Base-by-base conservation (phyloP, 2,797 vertebrate species). In the Arctocebus calabarensis region DNA sequence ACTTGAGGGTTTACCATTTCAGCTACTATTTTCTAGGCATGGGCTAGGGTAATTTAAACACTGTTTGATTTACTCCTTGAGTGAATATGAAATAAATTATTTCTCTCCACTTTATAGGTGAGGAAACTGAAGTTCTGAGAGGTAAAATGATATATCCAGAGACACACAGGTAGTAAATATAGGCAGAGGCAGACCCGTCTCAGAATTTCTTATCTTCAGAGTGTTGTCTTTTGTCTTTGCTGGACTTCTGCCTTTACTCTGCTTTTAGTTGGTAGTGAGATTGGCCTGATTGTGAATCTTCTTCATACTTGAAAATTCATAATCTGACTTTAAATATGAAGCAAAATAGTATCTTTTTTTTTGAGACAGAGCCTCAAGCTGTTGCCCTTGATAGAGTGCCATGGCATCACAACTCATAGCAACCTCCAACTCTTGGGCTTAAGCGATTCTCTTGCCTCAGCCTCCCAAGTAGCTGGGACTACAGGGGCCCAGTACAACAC, bases 241-340 rank as follows among this genome's bases (percentile, higher is more conserved):
- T 55, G 14, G 37, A 13, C 2, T 34, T 96, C 86, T 62, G n/a
- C 20, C 55, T 55, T 19, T 73, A 81, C 25, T 93, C 52, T 75
- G 81, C 23, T 77, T 89, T 81, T 32, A 84, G 61, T 19, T 32
- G 14, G 34, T 27, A n/a, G 57, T 81, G 25, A 93, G 71, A 68
- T 25, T 61, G 20, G 29, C 34, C 55, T 20, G 19, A 48, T 61
- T 75, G 64, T 64, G 66, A 91, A 1, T 66, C 27, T 79, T 93
- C 81, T 77, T 83, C 43, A 45, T 81, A 6, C 8, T 64, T 95
- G n/a, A 90, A 88, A 93, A 93, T 79, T 83, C 23, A 20, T 29
- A 5, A 87, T 89, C 73, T 37, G 59, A 7, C 57, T 84, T 92
- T 59, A 71, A 95, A 81, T 68, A 64, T 52, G 52, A 89, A 16